Conservation (phyloP, 2,797 vertebrate genomes). For the Thamnophis elegans region DNA sequence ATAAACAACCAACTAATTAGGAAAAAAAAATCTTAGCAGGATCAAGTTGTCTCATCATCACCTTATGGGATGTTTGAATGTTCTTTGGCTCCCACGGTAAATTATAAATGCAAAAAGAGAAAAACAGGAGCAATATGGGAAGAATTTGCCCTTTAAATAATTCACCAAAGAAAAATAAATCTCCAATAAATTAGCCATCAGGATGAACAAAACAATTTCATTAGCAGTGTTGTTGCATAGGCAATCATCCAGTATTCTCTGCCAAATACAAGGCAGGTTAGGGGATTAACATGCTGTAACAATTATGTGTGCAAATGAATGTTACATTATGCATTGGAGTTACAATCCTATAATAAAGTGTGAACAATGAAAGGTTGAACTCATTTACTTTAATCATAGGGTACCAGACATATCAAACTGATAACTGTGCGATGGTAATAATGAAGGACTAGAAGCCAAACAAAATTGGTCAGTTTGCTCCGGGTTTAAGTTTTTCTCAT, state of each 20-base stretch:
- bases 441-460: slow-evolving; percentile 26
- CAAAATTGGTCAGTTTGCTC: background rate
- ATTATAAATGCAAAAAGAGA: background rate
- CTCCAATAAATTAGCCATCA: background rate
- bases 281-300: slow-evolving; percentile 15
- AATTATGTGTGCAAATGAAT: slow-evolving; percentile 20
- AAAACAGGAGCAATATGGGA: background rate
- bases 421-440: slow-evolving; percentile 12
- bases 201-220: slow-evolving; percentile 1
- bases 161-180: background rate
- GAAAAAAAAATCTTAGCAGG: background rate
- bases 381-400: slow-evolving; percentile 11
- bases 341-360: slow-evolving; percentile 11
- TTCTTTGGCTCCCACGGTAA: background rate
- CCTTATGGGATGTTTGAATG: background rate
- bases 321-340: slow-evolving; percentile 19
- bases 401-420: background rate
- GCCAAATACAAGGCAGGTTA: background rate
- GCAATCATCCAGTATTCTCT: background rate
- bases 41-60: background rate
- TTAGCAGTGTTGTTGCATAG: background rate
- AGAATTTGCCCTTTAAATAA: background rate
- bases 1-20: background rate
- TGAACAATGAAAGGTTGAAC: slow-evolving; percentile 28
- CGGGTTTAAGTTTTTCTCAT: background rate